These are phyloP conservation scores for Engystomops pustulosus DNA, from an alignment of 2,113 vertebrate species.

Conservation along the genomic window DNA sequence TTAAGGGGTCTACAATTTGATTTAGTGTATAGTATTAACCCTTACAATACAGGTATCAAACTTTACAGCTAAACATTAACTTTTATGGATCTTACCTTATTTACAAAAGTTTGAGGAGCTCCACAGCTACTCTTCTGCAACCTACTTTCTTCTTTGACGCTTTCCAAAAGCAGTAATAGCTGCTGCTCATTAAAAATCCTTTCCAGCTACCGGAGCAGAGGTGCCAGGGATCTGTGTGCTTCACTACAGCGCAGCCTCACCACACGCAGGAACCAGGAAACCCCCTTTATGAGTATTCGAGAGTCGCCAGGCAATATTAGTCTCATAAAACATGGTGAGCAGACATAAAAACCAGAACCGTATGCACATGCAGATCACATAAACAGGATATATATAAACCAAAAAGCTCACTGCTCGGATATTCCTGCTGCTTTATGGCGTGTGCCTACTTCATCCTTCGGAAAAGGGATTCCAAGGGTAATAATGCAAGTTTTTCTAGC, in stretches of 20 bases:
- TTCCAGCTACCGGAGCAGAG: conserved; percentile 2
- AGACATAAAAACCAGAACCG: conserved; percentile 12
- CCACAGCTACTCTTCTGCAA: conserved; percentile 4
- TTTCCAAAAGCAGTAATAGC: conserved; percentile 5
- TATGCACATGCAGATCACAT: neutral
- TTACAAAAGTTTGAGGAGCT: conserved; percentile 9
- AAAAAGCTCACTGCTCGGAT: neutral
- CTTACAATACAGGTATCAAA: neutral
- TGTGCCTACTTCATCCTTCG: neutral
- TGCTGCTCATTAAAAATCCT: neutral
- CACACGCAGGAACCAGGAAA: neutral
- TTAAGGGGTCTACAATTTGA: neutral
- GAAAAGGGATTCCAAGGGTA: neutral
- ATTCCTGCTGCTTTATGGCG: neutral
- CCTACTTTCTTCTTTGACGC: conserved; percentile 5
- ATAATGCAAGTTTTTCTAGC: neutral
- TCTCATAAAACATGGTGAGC: neutral
- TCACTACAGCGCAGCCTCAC: neutral
- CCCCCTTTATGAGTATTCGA: neutral
- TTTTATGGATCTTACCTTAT: neutral
- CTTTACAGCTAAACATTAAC: neutral
- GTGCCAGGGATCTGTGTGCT: neutral
- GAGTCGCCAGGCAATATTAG: conserved; percentile 5
- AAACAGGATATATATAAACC: neutral
- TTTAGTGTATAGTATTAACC: neutral